Conservation (phyloP, 2,888 invertebrate species). For the Marasmarcha lunaedactyla region DNA sequence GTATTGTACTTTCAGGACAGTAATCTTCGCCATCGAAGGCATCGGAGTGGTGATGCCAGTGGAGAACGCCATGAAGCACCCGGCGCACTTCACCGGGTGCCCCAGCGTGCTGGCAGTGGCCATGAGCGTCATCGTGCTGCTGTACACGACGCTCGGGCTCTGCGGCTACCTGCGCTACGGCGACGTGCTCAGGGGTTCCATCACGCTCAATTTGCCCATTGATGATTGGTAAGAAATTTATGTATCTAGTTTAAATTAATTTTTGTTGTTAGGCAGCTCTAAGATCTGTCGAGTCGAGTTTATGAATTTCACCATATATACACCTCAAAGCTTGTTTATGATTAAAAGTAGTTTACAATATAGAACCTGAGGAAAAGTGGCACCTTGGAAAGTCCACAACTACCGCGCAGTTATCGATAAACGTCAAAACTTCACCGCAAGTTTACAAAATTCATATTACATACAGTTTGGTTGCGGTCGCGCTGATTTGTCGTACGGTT, state of each 20-base stretch:
- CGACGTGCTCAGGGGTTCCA: slow-evolving; percentile 74
- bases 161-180: slow-evolving; percentile 92
- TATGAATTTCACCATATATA: no score
- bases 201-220: slow-evolving; percentile 86
- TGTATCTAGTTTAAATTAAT: not conserved
- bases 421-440: no score
- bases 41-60: slow-evolving; percentile 94
- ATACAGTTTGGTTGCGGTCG: no score
- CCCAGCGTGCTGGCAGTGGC: slow-evolving; percentile 88
- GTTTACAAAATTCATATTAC: no score
- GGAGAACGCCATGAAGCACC: slow-evolving; percentile 90
- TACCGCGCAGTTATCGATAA: no score
- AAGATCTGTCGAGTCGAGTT: no score
- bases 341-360: no score
- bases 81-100: slow-evolving; percentile 83
- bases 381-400: no score
- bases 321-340: no score
- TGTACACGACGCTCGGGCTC: slow-evolving; percentile 87
- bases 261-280: no score
- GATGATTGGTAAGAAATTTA: slow-evolving; percentile 71
- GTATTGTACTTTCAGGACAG: slow-evolving; percentile 83
- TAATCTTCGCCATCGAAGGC: slow-evolving; percentile 97
- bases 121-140: slow-evolving; percentile 81
- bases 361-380: no score
- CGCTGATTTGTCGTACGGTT: no score